Conservation (phyloP, 2,888 invertebrate species). For the Gortyna flavago region DNA sequence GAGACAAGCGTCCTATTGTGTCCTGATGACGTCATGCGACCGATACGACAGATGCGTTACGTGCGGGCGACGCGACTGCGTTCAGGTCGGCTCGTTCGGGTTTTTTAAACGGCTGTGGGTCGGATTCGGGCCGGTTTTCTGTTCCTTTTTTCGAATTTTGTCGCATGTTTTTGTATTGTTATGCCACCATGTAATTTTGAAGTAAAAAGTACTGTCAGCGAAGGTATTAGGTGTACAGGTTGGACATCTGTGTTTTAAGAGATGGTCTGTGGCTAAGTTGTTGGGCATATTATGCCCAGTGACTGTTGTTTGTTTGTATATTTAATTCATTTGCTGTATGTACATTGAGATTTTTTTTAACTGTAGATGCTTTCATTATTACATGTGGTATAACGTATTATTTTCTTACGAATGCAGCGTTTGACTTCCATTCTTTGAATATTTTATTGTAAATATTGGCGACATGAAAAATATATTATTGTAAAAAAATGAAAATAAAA, state of each 20-base stretch:
- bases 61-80: constrained; percentile 34
- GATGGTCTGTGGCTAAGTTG: constrained; percentile 3
- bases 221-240: constrained; percentile 7
- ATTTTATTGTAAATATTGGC: constrained; percentile 37
- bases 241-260: constrained; percentile 19
- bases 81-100: constrained; percentile 50
- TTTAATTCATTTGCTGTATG: constrained; percentile 7
- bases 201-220: constrained; percentile 6
- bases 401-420: constrained; percentile 32
- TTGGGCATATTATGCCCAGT: neutral
- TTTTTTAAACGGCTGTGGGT: constrained; percentile 55
- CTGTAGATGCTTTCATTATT: neutral
- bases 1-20: constrained; percentile 80
- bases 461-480: constrained; percentile 13
- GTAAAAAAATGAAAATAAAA: constrained; percentile 53
- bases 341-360: neutral
- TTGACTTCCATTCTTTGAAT: constrained; percentile 60
- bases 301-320: constrained; percentile 1
- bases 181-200: constrained; percentile 30
- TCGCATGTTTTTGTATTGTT: constrained; percentile 19
- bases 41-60: constrained; percentile 21
- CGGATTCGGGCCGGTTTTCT: constrained; percentile 51
- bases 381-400: constrained; percentile 16
- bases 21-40: constrained; percentile 54
- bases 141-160: constrained; percentile 11